phyloP scores from a whole-genome alignment of 2,113 vertebrate species.

The Mystacornis crossleyi region DNA sequence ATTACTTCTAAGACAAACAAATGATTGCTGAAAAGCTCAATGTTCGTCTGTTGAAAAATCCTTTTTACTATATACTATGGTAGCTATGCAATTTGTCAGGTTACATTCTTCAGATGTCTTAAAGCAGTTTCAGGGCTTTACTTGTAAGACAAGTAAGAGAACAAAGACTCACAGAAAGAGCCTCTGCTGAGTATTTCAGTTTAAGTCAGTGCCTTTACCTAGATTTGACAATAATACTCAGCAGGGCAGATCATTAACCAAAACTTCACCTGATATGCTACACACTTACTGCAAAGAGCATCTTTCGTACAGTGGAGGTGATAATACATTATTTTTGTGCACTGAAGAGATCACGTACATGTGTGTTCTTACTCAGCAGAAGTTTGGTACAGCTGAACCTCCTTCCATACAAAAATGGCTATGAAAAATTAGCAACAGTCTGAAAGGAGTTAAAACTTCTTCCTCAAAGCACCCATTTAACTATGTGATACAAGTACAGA shows the following conservation, averaged over 20 bases:
- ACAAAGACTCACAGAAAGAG: not conserved
- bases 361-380: not conserved
- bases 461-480: not conserved
- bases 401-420: not conserved
- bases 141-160: not conserved
- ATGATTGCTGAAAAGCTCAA: not conserved
- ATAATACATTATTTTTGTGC: not conserved
- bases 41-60: not conserved
- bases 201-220: not conserved
- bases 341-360: not conserved
- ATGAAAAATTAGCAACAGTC: not conserved
- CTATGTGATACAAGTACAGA: not conserved
- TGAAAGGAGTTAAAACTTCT: not conserved
- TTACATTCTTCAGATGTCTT: not conserved
- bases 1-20: not conserved
- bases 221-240: not conserved
- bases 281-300: not conserved
- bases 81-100: not conserved
- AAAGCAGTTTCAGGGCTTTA: not conserved
- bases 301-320: not conserved
- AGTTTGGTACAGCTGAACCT: not conserved
- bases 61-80: not conserved
- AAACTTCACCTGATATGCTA: not conserved
- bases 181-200: not conserved
- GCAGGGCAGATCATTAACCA: not conserved